Conservation (phyloP, 2,888 invertebrate genomes). For the Eudemis profundana region DNA sequence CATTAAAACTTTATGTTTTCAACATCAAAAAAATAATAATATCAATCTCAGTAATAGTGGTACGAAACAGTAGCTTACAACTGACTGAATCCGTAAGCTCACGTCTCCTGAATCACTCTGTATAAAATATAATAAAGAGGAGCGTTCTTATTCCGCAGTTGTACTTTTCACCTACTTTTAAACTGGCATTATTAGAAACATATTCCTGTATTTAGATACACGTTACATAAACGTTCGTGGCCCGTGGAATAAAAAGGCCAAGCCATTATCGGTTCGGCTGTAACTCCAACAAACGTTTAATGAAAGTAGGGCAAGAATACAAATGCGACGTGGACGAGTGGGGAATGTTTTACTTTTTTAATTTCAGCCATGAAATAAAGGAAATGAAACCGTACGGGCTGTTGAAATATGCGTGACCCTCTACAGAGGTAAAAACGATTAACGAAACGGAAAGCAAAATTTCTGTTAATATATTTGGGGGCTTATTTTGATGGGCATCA, state of each 20-base stretch:
- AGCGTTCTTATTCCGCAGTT: no score
- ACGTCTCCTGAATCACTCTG: no score
- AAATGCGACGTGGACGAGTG: slow-evolving; percentile 31
- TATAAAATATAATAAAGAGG: no score
- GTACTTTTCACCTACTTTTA: no score
- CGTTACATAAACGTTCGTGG: slow-evolving; percentile 3
- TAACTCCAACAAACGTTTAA: slow-evolving; percentile 35
- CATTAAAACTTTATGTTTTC: no score
- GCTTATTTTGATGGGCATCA: not conserved
- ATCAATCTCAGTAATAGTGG: no score
- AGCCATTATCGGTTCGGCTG: slow-evolving; percentile 35
- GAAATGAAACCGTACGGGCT: slow-evolving; percentile 11
- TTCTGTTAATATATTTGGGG: not conserved
- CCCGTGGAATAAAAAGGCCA: slow-evolving; percentile 23
- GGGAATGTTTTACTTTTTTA: slow-evolving; percentile 36
- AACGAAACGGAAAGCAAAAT: slow-evolving; percentile 6
- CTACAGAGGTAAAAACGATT: slow-evolving; percentile 14
- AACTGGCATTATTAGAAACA: not conserved
- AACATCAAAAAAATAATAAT: no score
- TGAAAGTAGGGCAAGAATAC: slow-evolving; percentile 38
- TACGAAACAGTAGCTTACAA: no score
- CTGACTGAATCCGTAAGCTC: no score
- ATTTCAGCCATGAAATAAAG: slow-evolving; percentile 28
- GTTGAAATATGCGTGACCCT: slow-evolving; percentile 12
- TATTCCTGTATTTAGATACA: not conserved